A percentile compares a stretch with the other conserved stretches of the same genome.
phyloP scores from a whole-genome alignment of 2,888 invertebrate genomes.

The Tipula helvola region DNA sequence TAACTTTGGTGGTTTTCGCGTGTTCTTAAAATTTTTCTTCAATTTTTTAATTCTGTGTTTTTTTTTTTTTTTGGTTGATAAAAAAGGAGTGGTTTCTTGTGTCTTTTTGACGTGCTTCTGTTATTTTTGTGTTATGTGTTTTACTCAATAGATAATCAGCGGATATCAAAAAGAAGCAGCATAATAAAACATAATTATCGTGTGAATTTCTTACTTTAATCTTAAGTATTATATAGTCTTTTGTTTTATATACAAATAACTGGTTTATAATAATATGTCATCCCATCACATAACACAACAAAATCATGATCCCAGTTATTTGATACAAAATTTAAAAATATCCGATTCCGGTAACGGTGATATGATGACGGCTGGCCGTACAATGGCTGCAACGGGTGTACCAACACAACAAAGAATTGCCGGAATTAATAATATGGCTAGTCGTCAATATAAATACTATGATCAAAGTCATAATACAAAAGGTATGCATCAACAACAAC shows the following conservation, averaged over 20 bases:
- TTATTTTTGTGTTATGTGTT: neutral
- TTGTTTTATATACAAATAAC: neutral
- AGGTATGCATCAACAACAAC: conserved; percentile 64
- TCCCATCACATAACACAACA: conserved; percentile 10
- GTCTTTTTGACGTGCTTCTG: neutral
- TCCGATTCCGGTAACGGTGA: neutral
- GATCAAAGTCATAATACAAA: conserved; percentile 65
- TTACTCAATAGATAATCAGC: neutral
- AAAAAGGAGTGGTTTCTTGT: conserved; percentile 8
- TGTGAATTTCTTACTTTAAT: neutral
- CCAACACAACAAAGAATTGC: neutral
- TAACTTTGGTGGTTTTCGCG: neutral
- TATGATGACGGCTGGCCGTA: neutral
- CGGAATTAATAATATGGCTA: neutral
- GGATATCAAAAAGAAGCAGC: neutral
- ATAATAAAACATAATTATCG: neutral
- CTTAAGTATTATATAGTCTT: neutral
- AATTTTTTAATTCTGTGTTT: neutral
- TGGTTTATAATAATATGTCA: neutral
- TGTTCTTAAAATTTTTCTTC: neutral
- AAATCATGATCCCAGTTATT: conserved; percentile 11
- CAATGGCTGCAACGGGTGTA: neutral
- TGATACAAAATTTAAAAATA: neutral
- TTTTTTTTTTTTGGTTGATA: neutral
- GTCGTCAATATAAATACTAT: conserved; percentile 40